A percentile compares a stretch with the other conserved stretches of the same genome.
These are phyloP conservation scores for Drosophila nr. fundita DNA, from an alignment of 2,888 invertebrate species.

Conservation along the genomic window DNA sequence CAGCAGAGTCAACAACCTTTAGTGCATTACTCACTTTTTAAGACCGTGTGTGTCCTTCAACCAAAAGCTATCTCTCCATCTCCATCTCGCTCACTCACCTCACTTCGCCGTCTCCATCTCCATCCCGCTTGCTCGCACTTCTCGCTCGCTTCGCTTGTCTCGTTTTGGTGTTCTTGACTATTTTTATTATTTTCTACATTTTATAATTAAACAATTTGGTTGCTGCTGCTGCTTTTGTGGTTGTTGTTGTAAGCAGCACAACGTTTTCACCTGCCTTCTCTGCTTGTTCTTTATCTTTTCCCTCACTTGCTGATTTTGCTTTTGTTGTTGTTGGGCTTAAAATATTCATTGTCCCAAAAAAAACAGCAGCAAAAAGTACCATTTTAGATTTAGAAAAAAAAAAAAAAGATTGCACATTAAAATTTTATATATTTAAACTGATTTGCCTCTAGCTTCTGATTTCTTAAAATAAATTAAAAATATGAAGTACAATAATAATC, in stretches of 20 bases:
- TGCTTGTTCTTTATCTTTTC: constrained; percentile 9
- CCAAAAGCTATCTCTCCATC: constrained; percentile 81
- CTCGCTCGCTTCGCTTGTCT: background rate
- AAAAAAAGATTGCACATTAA: too few species aligned
- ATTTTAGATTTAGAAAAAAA: background rate
- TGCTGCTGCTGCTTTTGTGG: constrained; percentile 19
- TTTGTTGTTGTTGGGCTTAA: constrained; percentile 28
- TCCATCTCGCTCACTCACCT: constrained; percentile 33
- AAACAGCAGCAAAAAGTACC: background rate
- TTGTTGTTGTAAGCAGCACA: constrained; percentile 23
- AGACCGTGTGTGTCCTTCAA: constrained; percentile 84
- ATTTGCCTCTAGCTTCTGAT: background rate
- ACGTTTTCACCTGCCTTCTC: constrained; percentile 21
- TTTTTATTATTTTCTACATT: constrained; percentile 65
- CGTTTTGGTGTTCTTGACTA: constrained; percentile 39
- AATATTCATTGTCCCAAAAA: background rate
- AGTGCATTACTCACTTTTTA: constrained; percentile 83
- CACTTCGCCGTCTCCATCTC: constrained; percentile 4
- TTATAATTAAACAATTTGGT: constrained; percentile 78
- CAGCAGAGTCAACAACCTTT: constrained; percentile 80
- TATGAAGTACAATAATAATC: background rate
- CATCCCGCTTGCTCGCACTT: background rate
- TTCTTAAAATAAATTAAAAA: background rate
- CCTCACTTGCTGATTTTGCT: constrained; percentile 31
- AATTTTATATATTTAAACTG: too few species aligned